phyloP scores from a whole-genome alignment of 2,888 invertebrate genomes.

The Epinotia bilunana region DNA sequence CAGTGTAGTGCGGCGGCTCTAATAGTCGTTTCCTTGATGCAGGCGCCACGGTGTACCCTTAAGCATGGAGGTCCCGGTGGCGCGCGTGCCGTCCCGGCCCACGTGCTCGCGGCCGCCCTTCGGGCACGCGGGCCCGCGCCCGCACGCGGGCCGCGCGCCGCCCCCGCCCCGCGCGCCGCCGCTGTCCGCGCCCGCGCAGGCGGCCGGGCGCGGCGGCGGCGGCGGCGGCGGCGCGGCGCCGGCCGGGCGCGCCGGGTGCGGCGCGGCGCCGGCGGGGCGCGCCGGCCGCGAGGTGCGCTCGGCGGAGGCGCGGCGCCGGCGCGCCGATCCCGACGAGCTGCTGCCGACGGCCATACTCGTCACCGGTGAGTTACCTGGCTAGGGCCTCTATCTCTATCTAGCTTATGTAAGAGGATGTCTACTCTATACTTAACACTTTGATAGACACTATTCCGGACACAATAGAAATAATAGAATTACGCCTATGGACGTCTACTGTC shows the following conservation, averaged over 20 bases:
- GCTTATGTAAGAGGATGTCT: no score
- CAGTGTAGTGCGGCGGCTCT: no score
- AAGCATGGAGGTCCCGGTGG: slow-evolving; percentile 58
- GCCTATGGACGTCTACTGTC: no score
- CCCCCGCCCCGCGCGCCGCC: neutral
- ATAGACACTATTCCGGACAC: no score
- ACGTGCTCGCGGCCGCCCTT: slow-evolving; percentile 32
- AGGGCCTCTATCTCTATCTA: no score
- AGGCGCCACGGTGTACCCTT: slow-evolving; percentile 61
- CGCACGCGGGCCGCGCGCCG: neutral
- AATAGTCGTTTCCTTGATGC: slow-evolving; percentile 1
- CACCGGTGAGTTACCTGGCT: slow-evolving; percentile 50
- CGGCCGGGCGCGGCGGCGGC: neutral
- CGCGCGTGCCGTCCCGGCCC: slow-evolving; percentile 3
- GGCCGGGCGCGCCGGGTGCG: neutral
- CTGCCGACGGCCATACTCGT: slow-evolving; percentile 46
- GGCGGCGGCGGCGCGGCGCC: neutral
- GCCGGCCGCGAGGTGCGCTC: neutral
- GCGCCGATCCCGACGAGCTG: slow-evolving; percentile 6
- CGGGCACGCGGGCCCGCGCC: neutral
- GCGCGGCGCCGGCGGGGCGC: neutral
- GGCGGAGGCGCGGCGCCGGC: neutral
- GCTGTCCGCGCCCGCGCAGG: neutral
- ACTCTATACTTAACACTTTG: no score
- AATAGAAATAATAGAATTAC: no score